Evolutionary conservation across 2,797 vertebrate genomes (phyloP).

Genomic region (Pteropus rufus): DNA sequence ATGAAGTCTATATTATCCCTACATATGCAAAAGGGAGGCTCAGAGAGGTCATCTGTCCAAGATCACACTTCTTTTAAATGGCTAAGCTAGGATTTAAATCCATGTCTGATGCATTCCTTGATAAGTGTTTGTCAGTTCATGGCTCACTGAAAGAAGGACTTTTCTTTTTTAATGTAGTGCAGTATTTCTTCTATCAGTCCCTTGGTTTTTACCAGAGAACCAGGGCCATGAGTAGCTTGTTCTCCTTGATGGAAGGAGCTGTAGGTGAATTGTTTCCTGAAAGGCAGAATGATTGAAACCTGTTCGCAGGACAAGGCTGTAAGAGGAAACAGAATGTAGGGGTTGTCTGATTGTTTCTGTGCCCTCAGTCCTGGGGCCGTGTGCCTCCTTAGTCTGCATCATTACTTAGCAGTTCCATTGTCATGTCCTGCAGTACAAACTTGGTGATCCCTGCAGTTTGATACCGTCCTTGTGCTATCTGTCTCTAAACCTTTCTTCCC

Average conservation of each 20-base stretch:
- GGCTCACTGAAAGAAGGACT: not conserved
- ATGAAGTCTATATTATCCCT: not conserved
- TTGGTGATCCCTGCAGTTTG: not conserved
- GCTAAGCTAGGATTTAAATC: constrained; percentile 3
- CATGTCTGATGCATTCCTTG: not conserved
- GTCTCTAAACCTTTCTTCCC: not conserved
- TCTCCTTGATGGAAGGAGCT: not conserved
- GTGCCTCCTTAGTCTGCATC: not conserved
- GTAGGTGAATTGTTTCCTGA: not conserved
- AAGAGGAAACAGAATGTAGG: not conserved
- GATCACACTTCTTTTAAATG: not conserved
- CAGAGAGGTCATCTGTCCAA: not conserved
- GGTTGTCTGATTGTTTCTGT: not conserved
- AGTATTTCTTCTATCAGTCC: not conserved
- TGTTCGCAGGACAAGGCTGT: not conserved
- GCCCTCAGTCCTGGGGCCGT: not conserved
- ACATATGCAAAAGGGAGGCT: not conserved
- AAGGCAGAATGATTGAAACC: not conserved
- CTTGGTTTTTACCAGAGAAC: not conserved
- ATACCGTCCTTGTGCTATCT: not conserved
- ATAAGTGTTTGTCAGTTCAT: not conserved
- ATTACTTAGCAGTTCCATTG: not conserved
- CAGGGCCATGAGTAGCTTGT: not conserved
- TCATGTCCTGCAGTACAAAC: not conserved
- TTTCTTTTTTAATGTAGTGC: not conserved